Percentiles rank a stretch among this genome's conserved stretches.
Evolutionary conservation across 2,113 vertebrate species (phyloP).

Genomic region (Gymnobelideus leadbeateri): DNA sequence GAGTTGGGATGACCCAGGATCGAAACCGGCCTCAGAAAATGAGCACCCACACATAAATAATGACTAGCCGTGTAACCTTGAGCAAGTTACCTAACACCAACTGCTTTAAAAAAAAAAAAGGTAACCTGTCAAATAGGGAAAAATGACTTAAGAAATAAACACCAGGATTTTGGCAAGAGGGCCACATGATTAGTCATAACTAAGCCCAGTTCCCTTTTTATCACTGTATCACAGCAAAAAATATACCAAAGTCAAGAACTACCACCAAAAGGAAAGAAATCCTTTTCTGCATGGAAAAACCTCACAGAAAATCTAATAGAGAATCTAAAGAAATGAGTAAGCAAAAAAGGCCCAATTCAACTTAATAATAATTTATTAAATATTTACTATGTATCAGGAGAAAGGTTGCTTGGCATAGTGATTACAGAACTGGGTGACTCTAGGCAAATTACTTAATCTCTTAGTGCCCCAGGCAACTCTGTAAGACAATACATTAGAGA

Average conservation of each 20-base stretch:
- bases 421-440: not conserved
- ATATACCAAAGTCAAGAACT: not conserved
- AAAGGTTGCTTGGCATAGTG: not conserved
- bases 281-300: not conserved
- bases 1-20: no score
- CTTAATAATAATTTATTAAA: not conserved
- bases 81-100: no score
- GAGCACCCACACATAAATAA: no score
- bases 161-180: not conserved
- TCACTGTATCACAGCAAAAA: not conserved
- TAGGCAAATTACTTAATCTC: not conserved
- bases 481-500: not conserved
- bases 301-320: not conserved
- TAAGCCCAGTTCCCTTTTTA: not conserved
- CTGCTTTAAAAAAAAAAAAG: no score
- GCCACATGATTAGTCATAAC: not conserved
- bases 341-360: not conserved
- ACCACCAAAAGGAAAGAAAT: not conserved
- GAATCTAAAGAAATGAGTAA: not conserved
- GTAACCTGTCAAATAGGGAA: slow-evolving; percentile 51
- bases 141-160: not conserved
- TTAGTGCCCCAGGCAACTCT: not conserved
- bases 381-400: not conserved
- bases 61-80: no score
- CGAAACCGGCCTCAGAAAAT: no score